Evolutionary conservation across 2,797 vertebrate genomes (phyloP).

Genomic region (Anabas testudineus): DNA sequence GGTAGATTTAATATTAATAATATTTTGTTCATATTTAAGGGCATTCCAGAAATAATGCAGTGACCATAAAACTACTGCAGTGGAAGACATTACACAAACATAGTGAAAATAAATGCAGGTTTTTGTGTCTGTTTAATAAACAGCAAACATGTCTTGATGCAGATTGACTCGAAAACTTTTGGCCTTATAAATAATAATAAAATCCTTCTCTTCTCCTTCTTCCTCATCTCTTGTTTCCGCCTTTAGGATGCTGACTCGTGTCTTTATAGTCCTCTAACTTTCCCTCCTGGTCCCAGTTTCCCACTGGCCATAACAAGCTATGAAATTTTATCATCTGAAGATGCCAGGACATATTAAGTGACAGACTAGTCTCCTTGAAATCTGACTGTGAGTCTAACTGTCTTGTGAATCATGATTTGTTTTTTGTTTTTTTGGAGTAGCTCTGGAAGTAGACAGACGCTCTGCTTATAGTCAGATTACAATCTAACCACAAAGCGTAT

Average conservation of each 20-base stretch:
- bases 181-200: constrained; percentile 10
- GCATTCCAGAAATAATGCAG: neutral
- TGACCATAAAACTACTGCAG: neutral
- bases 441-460: constrained; percentile 9
- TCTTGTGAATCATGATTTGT: no score
- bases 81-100: neutral
- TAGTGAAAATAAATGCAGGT: no score
- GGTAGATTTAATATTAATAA: neutral
- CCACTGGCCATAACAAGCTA: constrained; percentile 52
- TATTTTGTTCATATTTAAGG: neutral
- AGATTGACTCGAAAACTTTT: constrained; percentile 6
- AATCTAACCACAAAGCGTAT: constrained; percentile 35
- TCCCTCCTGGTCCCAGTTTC: constrained; percentile 47
- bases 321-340: constrained; percentile 64
- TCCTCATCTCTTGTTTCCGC: constrained; percentile 38
- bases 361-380: constrained; percentile 39
- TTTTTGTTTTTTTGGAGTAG: constrained; percentile 2
- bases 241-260: constrained; percentile 45
- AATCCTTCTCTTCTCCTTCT: constrained; percentile 22
- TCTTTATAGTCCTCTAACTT: constrained; percentile 64
- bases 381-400: constrained; percentile 10
- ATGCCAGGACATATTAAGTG: constrained; percentile 61
- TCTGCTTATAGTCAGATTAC: constrained; percentile 37
- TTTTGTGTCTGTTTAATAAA: constrained; percentile 1
- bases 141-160: constrained; percentile 3